phyloP scores from a whole-genome alignment of 2,113 vertebrate genomes.

The Hypanus sabinus region DNA sequence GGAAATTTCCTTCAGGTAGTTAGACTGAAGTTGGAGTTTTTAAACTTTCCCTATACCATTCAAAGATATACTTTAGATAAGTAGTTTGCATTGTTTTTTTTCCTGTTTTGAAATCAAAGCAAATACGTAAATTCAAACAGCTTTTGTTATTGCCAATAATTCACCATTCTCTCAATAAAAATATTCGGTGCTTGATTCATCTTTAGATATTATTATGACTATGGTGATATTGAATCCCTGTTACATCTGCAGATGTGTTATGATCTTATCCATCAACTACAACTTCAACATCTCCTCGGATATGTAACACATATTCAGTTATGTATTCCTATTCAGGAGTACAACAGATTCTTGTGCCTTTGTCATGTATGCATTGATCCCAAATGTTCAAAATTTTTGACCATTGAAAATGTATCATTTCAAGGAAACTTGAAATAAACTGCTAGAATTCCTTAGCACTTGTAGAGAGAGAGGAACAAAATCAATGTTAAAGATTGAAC shows the following conservation, averaged over 20 bases:
- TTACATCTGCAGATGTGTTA: neutral
- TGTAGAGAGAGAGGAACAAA: too few species aligned
- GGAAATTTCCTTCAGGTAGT: neutral
- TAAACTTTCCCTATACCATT: neutral
- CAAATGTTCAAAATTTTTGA: neutral
- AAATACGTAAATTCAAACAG: neutral
- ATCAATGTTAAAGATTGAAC: too few species aligned
- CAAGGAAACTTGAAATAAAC: too few species aligned
- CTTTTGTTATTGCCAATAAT: neutral
- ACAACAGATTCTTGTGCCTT: neutral
- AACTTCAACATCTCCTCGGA: neutral
- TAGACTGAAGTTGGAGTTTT: neutral
- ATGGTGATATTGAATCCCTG: neutral
- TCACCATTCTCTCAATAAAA: neutral
- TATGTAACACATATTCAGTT: too few species aligned
- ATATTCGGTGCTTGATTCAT: neutral
- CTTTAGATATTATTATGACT: neutral
- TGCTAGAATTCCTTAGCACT: too few species aligned
- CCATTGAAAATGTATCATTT: neutral
- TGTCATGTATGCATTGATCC: neutral
- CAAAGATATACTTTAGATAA: neutral
- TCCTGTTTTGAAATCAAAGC: neutral
- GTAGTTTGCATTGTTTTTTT: neutral
- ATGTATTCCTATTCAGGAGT: neutral
- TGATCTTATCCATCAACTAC: neutral